phyloP scores from a whole-genome alignment of 1,140 invertebrate genomes.

The Leptonema lineaticorne region DNA sequence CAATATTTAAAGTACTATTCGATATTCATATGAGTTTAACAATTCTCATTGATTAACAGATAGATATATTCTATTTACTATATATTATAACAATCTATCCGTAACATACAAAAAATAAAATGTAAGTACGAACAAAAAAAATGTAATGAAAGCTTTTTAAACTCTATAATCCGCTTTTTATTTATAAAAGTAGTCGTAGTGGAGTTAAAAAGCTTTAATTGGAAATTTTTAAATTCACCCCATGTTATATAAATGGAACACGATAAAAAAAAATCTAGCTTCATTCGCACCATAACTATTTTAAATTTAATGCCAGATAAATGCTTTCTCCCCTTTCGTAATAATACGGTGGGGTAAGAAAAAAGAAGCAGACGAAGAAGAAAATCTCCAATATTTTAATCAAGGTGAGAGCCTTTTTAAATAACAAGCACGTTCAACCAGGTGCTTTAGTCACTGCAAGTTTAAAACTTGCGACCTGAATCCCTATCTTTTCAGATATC shows the following conservation, averaged over 20 bases:
- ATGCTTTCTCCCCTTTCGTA: background rate
- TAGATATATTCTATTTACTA: background rate
- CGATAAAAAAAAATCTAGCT: too few relatives aligned
- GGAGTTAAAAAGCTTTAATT: too few relatives aligned
- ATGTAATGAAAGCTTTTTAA: too few relatives aligned
- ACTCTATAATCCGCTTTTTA: too few relatives aligned
- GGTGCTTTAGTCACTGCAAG: constrained; percentile 1
- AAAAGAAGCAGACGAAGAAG: background rate
- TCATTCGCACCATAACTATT: background rate
- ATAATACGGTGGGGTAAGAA: background rate
- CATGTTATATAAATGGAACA: too few relatives aligned
- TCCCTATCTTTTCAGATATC: constrained; percentile 1
- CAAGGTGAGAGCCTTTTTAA: constrained; percentile 16
- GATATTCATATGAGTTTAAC: too few relatives aligned
- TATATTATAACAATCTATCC: background rate
- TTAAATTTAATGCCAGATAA: background rate
- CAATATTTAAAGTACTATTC: too few relatives aligned
- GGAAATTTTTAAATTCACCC: too few relatives aligned
- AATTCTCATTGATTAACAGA: too few relatives aligned
- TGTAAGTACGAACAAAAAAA: too few relatives aligned
- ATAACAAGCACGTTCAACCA: constrained; percentile 14
- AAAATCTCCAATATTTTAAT: constrained; percentile 11
- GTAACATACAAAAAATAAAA: too few relatives aligned
- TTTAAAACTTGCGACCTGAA: constrained; percentile 13
- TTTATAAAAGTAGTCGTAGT: too few relatives aligned